Evolutionary conservation across 2,797 vertebrate species (phyloP).

Genomic region (Arvicola amphibius): DNA sequence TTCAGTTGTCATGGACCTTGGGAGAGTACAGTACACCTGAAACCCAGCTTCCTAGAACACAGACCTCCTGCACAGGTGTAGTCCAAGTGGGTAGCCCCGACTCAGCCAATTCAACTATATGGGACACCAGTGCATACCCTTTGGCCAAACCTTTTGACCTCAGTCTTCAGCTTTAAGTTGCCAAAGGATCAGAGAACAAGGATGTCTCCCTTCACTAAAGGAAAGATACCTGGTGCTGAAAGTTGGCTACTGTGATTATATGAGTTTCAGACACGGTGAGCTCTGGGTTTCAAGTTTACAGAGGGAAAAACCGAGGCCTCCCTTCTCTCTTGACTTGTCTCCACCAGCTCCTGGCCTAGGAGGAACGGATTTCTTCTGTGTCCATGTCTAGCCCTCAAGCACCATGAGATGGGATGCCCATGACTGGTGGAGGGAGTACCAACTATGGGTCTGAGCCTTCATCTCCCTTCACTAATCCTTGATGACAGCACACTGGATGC

Average conservation of each 20-base stretch:
- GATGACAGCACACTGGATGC: no score
- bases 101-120: background rate
- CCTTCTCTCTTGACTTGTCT: background rate
- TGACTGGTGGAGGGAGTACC: background rate
- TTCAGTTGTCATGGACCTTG: no score
- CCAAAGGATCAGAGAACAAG: background rate
- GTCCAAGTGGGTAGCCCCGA: background rate
- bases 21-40: background rate
- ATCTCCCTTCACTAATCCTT: background rate
- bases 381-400: background rate
- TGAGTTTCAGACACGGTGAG: fast-evolving
- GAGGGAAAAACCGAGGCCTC: background rate
- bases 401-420: background rate
- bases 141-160: background rate
- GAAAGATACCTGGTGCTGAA: fast-evolving
- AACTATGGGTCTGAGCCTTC: background rate
- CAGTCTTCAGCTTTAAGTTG: background rate
- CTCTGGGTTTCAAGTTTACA: fast-evolving
- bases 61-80: background rate
- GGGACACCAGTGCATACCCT: background rate
- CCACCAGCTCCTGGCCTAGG: fast-evolving
- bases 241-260: fast-evolving
- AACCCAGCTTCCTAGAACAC: background rate
- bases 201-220: background rate
- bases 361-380: background rate